Conservation (phyloP, 2,113 vertebrate genomes). For the Butastur rufipennis region DNA sequence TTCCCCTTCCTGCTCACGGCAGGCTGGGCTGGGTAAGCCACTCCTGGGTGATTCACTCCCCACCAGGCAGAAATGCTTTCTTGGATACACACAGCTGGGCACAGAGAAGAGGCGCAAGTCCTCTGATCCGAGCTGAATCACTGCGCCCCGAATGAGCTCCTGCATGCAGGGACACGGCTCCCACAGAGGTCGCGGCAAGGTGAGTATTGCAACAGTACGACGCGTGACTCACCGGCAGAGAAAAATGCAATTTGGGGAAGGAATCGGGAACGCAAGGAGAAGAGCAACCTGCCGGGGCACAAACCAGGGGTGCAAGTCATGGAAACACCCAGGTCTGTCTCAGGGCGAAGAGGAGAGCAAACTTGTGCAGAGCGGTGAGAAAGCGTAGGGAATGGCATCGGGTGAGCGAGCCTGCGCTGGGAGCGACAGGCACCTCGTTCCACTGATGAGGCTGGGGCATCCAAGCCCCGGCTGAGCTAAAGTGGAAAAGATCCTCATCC, state of each 20-base stretch:
- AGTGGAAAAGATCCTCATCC: not conserved
- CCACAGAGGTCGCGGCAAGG: constrained; percentile 1
- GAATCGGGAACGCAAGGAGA: not conserved
- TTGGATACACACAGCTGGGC: constrained; percentile 51
- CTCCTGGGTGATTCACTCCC: constrained; percentile 67
- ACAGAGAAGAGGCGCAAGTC: not conserved
- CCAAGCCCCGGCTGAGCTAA: not conserved
- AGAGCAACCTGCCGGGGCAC: not conserved
- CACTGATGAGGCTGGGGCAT: fast-evolving
- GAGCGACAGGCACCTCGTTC: fast-evolving
- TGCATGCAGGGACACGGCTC: constrained; percentile 36
- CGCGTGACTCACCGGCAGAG: not conserved
- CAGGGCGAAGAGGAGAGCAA: not conserved
- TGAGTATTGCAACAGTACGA: constrained; percentile 17
- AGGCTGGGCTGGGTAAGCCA: constrained; percentile 36
- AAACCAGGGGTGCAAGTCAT: not conserved
- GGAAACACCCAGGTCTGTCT: not conserved
- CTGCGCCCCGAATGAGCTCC: not conserved
- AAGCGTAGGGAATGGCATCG: fast-evolving
- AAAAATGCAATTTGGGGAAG: constrained; percentile 21
- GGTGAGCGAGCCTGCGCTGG: fast-evolving
- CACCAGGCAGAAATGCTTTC: constrained; percentile 49
- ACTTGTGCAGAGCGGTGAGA: not conserved
- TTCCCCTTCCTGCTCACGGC: not conserved
- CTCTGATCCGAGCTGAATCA: constrained; percentile 58